phyloP scores from a whole-genome alignment of 2,797 vertebrate species.

The Pangasius sanitwongsei region DNA sequence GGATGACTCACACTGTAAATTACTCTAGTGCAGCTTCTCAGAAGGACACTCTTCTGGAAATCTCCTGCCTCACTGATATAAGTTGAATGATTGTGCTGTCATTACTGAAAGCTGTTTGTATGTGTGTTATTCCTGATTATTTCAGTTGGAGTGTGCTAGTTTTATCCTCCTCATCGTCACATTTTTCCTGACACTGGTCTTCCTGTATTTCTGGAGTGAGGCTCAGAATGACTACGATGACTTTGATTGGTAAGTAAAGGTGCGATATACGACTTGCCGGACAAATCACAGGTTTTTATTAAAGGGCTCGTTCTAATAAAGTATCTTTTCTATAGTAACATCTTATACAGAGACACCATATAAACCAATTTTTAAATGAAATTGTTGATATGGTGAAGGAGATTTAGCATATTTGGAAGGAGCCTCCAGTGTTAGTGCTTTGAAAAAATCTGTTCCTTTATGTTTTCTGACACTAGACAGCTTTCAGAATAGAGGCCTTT shows the following conservation, averaged over 20 bases:
- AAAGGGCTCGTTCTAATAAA: background rate
- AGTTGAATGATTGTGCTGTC: background rate
- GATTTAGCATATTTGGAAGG: background rate
- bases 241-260: slow-evolving; percentile 87
- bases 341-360: background rate
- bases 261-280: background rate
- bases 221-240: slow-evolving; percentile 89
- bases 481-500: background rate
- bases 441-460: background rate
- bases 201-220: slow-evolving; percentile 88
- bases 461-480: background rate
- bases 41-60: background rate
- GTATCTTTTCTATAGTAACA: background rate
- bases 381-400: background rate
- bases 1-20: background rate
- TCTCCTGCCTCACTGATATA: background rate
- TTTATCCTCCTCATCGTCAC: slow-evolving; percentile 79
- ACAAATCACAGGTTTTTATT: background rate
- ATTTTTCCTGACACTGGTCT: slow-evolving; percentile 81
- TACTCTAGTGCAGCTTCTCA: background rate
- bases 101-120: slow-evolving; percentile 11
- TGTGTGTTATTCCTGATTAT: slow-evolving; percentile 26
- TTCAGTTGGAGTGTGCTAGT: slow-evolving; percentile 82
- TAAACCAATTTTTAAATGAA: background rate
- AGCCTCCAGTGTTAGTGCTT: background rate